A percentile compares a stretch with the other conserved stretches of the same genome.
Evolutionary conservation across 2,113 vertebrate species (phyloP).

Genomic region (Myrmecobius fasciatus): DNA sequence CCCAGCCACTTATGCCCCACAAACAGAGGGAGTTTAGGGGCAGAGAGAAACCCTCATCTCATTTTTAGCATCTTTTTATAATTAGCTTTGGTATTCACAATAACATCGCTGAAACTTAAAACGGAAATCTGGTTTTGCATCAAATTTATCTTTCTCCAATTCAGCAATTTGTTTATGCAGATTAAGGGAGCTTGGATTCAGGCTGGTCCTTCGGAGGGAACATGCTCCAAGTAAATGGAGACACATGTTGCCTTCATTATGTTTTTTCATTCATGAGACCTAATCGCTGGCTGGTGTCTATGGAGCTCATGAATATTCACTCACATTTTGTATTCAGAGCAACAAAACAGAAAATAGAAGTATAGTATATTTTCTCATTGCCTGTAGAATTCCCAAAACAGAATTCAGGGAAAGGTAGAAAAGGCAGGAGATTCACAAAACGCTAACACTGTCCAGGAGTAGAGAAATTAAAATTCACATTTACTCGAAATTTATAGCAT

Average conservation of each 20-base stretch:
- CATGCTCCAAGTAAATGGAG: not conserved
- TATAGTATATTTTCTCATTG: not conserved
- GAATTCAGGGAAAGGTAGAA: not conserved
- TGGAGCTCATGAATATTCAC: constrained; percentile 23
- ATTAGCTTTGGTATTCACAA: not conserved
- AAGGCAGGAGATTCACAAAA: not conserved
- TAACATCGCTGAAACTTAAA: constrained; percentile 38
- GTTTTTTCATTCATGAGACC: constrained; percentile 29
- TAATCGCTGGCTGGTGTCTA: constrained; percentile 40
- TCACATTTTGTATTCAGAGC: not conserved
- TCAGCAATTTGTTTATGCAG: constrained; percentile 33
- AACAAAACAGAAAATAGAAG: constrained; percentile 14
- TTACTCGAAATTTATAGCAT: not conserved
- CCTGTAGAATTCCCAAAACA: not conserved
- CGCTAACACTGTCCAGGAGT: not conserved
- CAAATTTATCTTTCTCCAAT: constrained; percentile 39
- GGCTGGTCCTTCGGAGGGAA: not conserved
- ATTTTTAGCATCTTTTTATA: constrained; percentile 10
- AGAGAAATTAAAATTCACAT: not conserved
- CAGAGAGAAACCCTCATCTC: not conserved
- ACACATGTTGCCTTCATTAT: not conserved
- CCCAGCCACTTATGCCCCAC: not conserved
- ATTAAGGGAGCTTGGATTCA: not conserved
- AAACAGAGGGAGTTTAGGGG: not conserved
- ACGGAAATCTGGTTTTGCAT: constrained; percentile 49